These are phyloP conservation scores for Apantesis nais DNA, from an alignment of 2,888 invertebrate species.

Conservation along the genomic window DNA sequence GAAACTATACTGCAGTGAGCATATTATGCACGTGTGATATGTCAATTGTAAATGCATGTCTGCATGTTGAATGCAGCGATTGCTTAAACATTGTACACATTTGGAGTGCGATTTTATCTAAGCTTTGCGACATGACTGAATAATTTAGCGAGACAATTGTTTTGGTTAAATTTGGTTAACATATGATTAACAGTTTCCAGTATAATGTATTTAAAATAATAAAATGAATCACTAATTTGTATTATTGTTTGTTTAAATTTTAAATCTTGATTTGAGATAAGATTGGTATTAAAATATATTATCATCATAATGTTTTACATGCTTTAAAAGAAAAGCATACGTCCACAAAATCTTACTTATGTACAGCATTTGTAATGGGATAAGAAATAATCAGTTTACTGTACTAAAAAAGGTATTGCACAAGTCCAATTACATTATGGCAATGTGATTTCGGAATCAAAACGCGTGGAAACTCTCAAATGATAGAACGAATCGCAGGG, in stretches of 20 bases:
- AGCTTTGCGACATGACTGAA: background rate
- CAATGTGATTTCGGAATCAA: too few species aligned
- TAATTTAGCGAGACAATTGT: slow-evolving; percentile 11
- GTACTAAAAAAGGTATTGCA: too few species aligned
- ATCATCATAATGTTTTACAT: too few species aligned
- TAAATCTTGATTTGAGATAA: background rate
- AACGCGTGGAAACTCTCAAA: too few species aligned
- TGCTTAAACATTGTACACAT: slow-evolving; percentile 11
- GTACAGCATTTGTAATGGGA: too few species aligned
- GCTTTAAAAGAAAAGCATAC: too few species aligned
- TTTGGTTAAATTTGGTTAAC: background rate
- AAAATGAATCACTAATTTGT: background rate
- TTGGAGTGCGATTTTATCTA: slow-evolving; percentile 13
- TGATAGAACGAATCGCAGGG: too few species aligned
- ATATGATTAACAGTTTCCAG: background rate
- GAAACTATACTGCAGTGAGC: slow-evolving; percentile 28
- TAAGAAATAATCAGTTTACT: too few species aligned
- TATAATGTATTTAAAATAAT: background rate
- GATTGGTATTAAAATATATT: too few species aligned
- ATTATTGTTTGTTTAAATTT: background rate
- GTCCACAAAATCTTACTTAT: too few species aligned
- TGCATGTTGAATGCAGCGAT: slow-evolving; percentile 13
- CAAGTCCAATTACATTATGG: too few species aligned
- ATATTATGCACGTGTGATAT: slow-evolving; percentile 31
- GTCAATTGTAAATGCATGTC: slow-evolving; percentile 20